A percentile compares a stretch with the other conserved stretches of the same genome.
phyloP scores from a whole-genome alignment of 1,140 invertebrate genomes.

The Polypedilum vanderplanki region DNA sequence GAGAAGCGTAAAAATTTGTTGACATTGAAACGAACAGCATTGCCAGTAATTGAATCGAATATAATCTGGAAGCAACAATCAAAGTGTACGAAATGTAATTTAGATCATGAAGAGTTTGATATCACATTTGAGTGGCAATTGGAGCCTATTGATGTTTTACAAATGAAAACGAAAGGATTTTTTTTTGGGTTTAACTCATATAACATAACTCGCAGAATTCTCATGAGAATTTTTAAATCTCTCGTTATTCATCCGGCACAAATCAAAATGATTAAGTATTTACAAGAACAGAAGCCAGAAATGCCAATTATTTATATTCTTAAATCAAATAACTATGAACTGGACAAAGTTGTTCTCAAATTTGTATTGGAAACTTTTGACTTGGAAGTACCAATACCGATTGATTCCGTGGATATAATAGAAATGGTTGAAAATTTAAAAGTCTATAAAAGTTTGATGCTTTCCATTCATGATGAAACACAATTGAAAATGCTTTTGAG shows the following conservation, averaged over 20 bases:
- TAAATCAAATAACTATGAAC: not conserved
- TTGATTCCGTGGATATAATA: not conserved
- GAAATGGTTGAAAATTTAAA: not conserved
- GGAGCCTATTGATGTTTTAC: not conserved
- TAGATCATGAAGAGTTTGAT: not conserved
- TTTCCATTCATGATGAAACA: not conserved
- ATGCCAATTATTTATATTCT: not conserved
- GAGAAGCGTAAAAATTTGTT: not conserved
- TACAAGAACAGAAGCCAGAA: not conserved
- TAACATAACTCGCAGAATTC: not conserved
- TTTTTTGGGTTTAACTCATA: no score
- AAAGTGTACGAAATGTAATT: not conserved
- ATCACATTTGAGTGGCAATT: not conserved
- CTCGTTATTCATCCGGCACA: not conserved
- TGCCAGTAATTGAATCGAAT: not conserved
- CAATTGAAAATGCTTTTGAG: not conserved
- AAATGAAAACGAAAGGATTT: not conserved
- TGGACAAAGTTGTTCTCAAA: not conserved
- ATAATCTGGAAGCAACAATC: not conserved
- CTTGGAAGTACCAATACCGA: not conserved
- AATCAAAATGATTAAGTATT: constrained; percentile 22
- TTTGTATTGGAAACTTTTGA: not conserved
- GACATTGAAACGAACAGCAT: not conserved
- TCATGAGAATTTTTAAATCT: not conserved
- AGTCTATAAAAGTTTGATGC: not conserved